A percentile compares a stretch with the other conserved stretches of the same genome.
Conservation (phyloP, 2,113 vertebrate species). For the Vombatus ursinus region DNA sequence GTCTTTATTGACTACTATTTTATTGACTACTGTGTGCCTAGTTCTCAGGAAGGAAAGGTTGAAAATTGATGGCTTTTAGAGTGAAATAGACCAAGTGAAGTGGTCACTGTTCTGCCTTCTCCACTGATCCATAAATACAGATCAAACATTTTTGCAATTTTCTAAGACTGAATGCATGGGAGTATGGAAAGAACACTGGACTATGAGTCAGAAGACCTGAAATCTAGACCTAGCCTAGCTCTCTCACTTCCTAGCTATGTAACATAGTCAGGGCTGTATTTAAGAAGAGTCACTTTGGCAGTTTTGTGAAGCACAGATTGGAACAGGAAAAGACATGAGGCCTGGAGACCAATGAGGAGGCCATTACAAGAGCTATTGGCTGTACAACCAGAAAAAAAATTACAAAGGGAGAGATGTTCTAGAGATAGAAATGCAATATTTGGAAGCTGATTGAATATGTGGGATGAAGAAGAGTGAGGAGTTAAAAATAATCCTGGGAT, state of each 20-base stretch:
- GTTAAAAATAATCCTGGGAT: neutral
- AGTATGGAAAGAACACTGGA: neutral
- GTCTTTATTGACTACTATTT: constrained; percentile 2
- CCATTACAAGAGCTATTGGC: neutral
- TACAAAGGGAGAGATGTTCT: neutral
- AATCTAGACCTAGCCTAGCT: neutral
- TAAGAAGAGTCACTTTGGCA: neutral
- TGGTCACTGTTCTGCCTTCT: neutral
- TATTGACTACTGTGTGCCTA: neutral
- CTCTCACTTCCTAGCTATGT: neutral
- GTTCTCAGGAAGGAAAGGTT: neutral
- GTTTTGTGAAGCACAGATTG: neutral
- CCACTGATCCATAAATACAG: constrained; percentile 1
- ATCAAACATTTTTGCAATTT: neutral
- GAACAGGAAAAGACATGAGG: neutral
- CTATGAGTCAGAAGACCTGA: neutral
- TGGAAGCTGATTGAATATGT: neutral
- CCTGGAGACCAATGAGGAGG: neutral
- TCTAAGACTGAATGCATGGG: neutral
- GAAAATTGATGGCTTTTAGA: neutral
- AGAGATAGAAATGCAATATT: neutral
- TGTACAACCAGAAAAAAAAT: neutral
- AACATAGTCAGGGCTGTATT: neutral
- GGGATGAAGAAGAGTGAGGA: neutral
- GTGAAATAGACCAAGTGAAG: constrained; percentile 20